phyloP scores from a whole-genome alignment of 2,888 invertebrate species.

The Lumbricus terrestris region DNA sequence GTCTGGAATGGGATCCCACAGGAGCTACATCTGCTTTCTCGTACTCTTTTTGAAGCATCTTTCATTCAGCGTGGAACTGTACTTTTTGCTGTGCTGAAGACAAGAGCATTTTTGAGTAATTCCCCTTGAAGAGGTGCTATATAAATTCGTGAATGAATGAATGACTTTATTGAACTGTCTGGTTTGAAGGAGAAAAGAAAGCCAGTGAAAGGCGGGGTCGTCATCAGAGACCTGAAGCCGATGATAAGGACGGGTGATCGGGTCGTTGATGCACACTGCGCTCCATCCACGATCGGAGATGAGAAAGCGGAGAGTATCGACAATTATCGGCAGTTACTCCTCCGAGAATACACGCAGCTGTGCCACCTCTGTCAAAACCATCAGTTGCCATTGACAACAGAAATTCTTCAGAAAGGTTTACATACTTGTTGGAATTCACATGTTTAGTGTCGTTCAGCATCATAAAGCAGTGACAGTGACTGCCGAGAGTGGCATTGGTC shows the following conservation, averaged over 20 bases:
- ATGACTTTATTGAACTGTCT: neutral
- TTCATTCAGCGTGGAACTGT: too few species aligned
- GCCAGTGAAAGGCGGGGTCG: neutral
- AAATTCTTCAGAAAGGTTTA: conserved; percentile 49
- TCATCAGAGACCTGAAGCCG: conserved; percentile 28
- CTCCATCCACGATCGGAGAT: conserved; percentile 48
- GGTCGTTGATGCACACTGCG: conserved; percentile 51
- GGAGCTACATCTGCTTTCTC: too few species aligned
- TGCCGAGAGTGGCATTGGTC: too few species aligned
- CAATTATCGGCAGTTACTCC: conserved; percentile 48
- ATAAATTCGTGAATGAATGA: too few species aligned
- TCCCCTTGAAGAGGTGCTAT: too few species aligned
- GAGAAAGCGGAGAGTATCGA: conserved; percentile 47
- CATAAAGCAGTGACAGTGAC: too few species aligned
- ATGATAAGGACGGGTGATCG: conserved; percentile 52
- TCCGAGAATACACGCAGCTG: conserved; percentile 51
- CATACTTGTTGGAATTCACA: neutral
- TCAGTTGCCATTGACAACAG: conserved; percentile 43
- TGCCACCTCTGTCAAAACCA: conserved; percentile 46
- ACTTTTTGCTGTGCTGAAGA: too few species aligned
- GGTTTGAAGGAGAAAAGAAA: neutral
- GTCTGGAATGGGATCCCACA: too few species aligned
- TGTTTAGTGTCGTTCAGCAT: too few species aligned
- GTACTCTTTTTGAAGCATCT: too few species aligned
- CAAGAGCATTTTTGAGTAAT: too few species aligned